phyloP scores from a whole-genome alignment of 2,113 vertebrate genomes.

The Sinocyclocheilus maitianheensis region DNA sequence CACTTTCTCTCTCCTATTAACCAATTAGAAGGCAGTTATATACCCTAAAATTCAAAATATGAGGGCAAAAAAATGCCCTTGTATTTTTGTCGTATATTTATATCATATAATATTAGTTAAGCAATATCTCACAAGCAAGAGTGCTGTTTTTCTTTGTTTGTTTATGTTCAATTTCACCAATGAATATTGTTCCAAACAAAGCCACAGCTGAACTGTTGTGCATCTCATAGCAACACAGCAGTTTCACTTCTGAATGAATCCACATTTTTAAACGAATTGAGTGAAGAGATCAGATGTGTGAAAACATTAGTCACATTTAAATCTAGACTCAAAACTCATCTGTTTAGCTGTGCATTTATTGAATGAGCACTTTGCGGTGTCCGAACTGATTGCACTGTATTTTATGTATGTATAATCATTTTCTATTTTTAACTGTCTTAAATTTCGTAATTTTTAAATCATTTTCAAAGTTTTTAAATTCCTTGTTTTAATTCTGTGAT shows the following conservation, averaged over 20 bases:
- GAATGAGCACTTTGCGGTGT: too few species aligned
- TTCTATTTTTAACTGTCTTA: too few species aligned
- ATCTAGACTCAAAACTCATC: too few species aligned
- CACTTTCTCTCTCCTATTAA: not conserved
- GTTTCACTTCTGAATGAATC: not conserved
- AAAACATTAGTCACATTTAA: too few species aligned
- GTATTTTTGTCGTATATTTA: not conserved
- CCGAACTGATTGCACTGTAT: too few species aligned
- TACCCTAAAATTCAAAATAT: not conserved
- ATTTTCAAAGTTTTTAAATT: too few species aligned
- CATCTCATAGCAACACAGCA: not conserved
- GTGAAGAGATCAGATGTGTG: too few species aligned
- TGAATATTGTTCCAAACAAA: not conserved
- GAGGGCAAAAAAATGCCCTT: not conserved
- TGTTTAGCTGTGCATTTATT: too few species aligned
- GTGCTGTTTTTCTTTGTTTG: not conserved
- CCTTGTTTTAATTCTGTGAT: too few species aligned
- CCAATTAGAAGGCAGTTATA: not conserved
- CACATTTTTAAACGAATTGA: not conserved
- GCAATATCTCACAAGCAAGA: not conserved
- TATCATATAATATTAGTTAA: not conserved
- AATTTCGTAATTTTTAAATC: too few species aligned
- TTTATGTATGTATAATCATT: too few species aligned
- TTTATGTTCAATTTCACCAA: not conserved
- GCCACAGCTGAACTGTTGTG: not conserved